Evolutionary conservation across 2,113 vertebrate species (phyloP), one percentile per base, ranked within the genome.

Genomic region (Myiozetetes cayanensis): DNA sequence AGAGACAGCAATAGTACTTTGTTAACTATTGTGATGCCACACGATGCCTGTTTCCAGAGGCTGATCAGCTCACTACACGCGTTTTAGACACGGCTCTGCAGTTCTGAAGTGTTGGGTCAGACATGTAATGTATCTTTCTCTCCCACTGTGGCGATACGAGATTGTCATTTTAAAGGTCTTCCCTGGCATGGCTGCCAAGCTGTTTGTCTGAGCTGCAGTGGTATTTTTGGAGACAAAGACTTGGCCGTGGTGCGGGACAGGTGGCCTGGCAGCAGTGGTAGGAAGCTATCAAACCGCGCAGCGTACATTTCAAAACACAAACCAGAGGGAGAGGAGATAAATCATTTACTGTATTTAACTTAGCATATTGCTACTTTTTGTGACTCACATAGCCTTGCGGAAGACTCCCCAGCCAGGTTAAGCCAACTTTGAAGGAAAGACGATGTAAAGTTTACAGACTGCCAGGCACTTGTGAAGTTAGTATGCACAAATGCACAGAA

Each of bases 211-310:
- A 97, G 85, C 93, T 88, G 81, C 92, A 94, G 73, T 95, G 76
- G 85, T 97, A 97, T 97, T 96, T 97, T 96, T 96, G 96, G 96
- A 97, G 96, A 94, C 94, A 96, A 96, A 94, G 93, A 80, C 82
- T 96, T 96, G 96, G 90, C 83, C 2, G 2, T 0, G 2, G 41
- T 33, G 62, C 11, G n/a, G 95, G 94, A 97, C 97, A 97, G 96
- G 96, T 96, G 96, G 96, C 95, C 95, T 97, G 96, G 94, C 96
- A 95, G 93, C 93, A 86, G 90, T 90, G 90, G 87, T 91, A 96
- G 89, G 94, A 97, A 97, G 92, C 95, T 95, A 92, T 89, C 97
- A 96, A 96, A 94, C 96, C 41, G 91, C 0, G 94, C 87, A 70
- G 82, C 17, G 11, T 87, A 93, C 94, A 94, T 89, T 97, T 91